phyloP scores from a whole-genome alignment of 2,888 invertebrate genomes.

The Hylaea fasciaria region DNA sequence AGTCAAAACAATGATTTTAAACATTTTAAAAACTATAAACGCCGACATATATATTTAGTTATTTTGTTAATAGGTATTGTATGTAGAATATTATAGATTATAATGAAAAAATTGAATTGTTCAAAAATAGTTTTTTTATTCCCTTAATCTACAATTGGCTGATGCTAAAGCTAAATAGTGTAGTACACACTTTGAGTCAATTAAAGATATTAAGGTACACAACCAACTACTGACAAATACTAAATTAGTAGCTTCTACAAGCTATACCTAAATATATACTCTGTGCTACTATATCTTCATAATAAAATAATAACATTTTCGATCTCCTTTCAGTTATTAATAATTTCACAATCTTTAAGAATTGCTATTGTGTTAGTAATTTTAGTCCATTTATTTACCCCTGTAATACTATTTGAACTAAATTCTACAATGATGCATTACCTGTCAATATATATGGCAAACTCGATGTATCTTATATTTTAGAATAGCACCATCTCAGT shows the following conservation, averaged over 20 bases:
- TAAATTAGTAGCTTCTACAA: slow-evolving; percentile 22
- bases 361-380: neutral
- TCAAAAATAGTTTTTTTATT: slow-evolving; percentile 42
- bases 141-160: slow-evolving; percentile 38
- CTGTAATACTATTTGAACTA: slow-evolving; percentile 7
- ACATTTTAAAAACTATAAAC: too few relatives aligned
- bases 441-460: neutral
- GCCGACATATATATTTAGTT: too few relatives aligned
- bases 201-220: slow-evolving; percentile 18
- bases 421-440: slow-evolving; percentile 1
- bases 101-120: slow-evolving; percentile 32
- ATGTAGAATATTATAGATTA: slow-evolving; percentile 42
- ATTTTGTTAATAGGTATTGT: slow-evolving; percentile 34
- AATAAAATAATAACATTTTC: slow-evolving; percentile 7
- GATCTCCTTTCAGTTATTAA: neutral
- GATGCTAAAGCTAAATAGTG: slow-evolving; percentile 22
- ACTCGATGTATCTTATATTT: neutral
- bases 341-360: neutral
- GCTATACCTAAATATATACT: slow-evolving; percentile 5
- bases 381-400: neutral
- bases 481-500: slow-evolving; percentile 6
- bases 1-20: too few relatives aligned
- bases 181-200: slow-evolving; percentile 11
- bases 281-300: slow-evolving; percentile 1
- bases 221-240: slow-evolving; percentile 7